Evolutionary conservation across 1,140 invertebrate species (phyloP).

Genomic region (Papilio machaon): DNA sequence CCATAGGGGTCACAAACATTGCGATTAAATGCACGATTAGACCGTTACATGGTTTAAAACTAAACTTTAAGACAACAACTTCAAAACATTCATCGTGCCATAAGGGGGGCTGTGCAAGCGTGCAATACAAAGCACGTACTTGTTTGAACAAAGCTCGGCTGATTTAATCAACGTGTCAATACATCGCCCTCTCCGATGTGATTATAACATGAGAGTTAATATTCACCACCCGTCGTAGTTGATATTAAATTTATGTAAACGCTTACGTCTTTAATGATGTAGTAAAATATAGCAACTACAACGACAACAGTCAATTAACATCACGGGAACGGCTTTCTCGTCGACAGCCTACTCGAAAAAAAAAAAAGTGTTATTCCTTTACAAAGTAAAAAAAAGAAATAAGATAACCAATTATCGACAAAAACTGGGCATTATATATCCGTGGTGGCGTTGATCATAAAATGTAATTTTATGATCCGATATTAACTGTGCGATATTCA

Average conservation of each 20-base stretch:
- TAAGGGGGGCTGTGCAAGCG: constrained; percentile 50
- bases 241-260: constrained; percentile 24
- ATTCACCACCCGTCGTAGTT: neutral
- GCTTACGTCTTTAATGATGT: neutral
- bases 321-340: neutral
- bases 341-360: too few species aligned
- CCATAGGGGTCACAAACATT: neutral
- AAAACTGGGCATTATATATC: neutral
- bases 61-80: neutral
- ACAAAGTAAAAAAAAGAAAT: neutral
- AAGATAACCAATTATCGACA: constrained; percentile 14
- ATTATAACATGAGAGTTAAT: constrained; percentile 36
- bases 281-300: neutral
- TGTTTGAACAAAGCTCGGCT: constrained; percentile 59
- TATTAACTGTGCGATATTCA: neutral
- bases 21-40: neutral
- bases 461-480: neutral
- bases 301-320: neutral
- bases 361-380: neutral
- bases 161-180: constrained; percentile 65
- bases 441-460: neutral
- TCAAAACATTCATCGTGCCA: constrained; percentile 35
- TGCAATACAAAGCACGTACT: constrained; percentile 55
- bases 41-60: too few species aligned
- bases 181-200: constrained; percentile 39